These are phyloP conservation scores for Drosophila littoralis DNA, from an alignment of 1,140 invertebrate genomes.

Conservation along the genomic window DNA sequence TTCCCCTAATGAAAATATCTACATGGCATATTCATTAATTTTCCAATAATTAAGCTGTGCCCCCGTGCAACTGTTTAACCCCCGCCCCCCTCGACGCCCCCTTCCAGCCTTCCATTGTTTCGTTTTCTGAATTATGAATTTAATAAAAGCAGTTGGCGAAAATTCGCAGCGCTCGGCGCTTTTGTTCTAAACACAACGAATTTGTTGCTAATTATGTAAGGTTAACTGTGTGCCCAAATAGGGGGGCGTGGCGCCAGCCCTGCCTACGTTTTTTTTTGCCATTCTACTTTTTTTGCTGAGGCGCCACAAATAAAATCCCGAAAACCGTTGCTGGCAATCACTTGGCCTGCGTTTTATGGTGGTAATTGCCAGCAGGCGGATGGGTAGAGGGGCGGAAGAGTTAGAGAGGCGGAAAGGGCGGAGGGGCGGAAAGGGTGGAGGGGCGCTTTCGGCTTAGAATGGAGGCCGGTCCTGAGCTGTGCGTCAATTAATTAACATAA, in stretches of 20 bases:
- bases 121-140: constrained; percentile 74
- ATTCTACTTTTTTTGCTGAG: constrained; percentile 21
- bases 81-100: background rate
- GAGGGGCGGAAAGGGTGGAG: background rate
- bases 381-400: background rate
- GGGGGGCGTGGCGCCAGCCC: constrained; percentile 24
- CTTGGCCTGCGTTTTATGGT: constrained; percentile 75
- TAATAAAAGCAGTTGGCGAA: constrained; percentile 70
- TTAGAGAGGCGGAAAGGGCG: background rate
- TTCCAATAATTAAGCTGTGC: constrained; percentile 75
- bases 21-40: constrained; percentile 78
- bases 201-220: constrained; percentile 79
- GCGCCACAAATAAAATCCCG: constrained; percentile 59
- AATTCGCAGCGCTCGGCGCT: constrained; percentile 70
- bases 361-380: constrained; percentile 62
- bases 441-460: constrained; percentile 14
- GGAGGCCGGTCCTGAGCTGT: constrained; percentile 14
- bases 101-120: constrained; percentile 25
- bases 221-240: constrained; percentile 53
- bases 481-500: constrained; percentile 81
- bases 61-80: background rate
- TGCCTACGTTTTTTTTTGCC: constrained; percentile 1
- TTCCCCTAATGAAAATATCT: constrained; percentile 64
- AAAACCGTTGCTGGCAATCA: constrained; percentile 28
- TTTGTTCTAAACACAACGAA: constrained; percentile 77